A percentile compares a stretch with the other conserved stretches of the same genome.
Conservation (phyloP, 2,888 invertebrate genomes). For the Drosophila mercatorum region DNA sequence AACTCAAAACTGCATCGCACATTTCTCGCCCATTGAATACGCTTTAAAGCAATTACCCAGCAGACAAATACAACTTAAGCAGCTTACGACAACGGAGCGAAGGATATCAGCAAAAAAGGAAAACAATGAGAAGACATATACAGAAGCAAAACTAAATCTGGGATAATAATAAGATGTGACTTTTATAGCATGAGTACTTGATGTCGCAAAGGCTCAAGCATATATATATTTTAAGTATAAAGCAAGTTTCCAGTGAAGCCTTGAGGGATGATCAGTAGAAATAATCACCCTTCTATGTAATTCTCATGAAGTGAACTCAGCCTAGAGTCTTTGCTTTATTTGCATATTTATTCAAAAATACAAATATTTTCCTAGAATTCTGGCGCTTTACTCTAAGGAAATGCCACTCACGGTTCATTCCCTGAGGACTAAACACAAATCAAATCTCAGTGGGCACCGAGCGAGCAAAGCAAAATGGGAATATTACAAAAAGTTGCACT, state of each 20-base stretch:
- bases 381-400: background rate
- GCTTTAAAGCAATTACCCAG: slow-evolving; percentile 43
- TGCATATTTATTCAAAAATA: background rate
- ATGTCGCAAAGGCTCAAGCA: too few relatives aligned
- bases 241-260: too few relatives aligned
- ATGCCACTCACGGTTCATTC: background rate
- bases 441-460: background rate
- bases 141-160: background rate
- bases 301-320: background rate
- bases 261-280: too few relatives aligned
- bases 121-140: background rate
- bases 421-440: background rate
- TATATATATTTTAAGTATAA: too few relatives aligned
- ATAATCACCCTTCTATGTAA: background rate
- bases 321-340: background rate
- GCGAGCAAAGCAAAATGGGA: background rate
- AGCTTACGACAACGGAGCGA: slow-evolving; percentile 17
- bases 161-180: background rate
- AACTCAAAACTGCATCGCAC: slow-evolving; percentile 11
- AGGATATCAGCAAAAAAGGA: background rate
- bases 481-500: slow-evolving; percentile 1
- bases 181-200: too few relatives aligned
- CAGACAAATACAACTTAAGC: slow-evolving; percentile 17
- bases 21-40: background rate
- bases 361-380: background rate